These are phyloP conservation scores for Lasius fuliginosus DNA, from an alignment of 2,888 invertebrate species.

Conservation along the genomic window DNA sequence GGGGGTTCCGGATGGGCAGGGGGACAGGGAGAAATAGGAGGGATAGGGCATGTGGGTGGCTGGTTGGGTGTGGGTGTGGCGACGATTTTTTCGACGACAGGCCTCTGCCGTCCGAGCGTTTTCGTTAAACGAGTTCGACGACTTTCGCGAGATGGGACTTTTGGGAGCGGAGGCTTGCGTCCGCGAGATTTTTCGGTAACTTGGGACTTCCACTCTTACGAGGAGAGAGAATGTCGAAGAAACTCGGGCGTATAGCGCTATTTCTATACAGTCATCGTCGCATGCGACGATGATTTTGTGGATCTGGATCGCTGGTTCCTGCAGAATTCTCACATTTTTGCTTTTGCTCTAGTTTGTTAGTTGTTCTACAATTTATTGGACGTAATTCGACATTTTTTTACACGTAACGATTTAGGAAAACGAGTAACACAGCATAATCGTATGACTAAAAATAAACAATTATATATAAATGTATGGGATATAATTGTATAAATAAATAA, in stretches of 20 bases:
- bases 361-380: not conserved
- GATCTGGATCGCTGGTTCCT: not conserved
- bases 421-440: not conserved
- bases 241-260: not conserved
- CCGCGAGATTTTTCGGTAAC: slow-evolving; percentile 74
- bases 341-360: not conserved
- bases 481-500: not conserved
- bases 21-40: slow-evolving; percentile 40
- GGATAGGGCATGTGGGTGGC: slow-evolving; percentile 56
- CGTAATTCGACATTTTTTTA: not conserved
- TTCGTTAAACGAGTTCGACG: slow-evolving; percentile 77
- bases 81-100: slow-evolving; percentile 79
- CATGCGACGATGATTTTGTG: not conserved
- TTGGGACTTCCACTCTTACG: slow-evolving; percentile 59
- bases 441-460: not conserved
- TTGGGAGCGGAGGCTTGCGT: slow-evolving; percentile 63
- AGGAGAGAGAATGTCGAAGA: not conserved
- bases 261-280: not conserved
- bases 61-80: slow-evolving; percentile 73
- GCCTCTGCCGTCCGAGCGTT: slow-evolving; percentile 74
- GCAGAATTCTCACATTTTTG: not conserved
- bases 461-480: not conserved
- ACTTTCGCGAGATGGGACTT: slow-evolving; percentile 77
- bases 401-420: not conserved
- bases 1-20: slow-evolving; percentile 52